Evolutionary conservation across 2,797 vertebrate genomes (phyloP).

Genomic region (Channallabes apus): DNA sequence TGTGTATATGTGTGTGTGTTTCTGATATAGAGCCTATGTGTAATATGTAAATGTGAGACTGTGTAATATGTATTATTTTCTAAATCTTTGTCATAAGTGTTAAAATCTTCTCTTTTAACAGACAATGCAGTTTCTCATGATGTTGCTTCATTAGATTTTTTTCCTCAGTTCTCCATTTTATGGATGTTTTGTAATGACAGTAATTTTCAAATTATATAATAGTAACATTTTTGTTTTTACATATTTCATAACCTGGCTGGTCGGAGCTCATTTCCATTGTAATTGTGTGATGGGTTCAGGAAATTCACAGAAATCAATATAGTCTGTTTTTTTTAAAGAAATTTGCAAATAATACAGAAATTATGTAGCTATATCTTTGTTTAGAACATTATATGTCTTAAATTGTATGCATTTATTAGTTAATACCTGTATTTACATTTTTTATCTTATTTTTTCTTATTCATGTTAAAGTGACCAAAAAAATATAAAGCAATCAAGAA

Average conservation of each 20-base stretch:
- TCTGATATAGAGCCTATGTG: background rate
- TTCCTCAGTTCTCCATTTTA: background rate
- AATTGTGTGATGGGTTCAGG: background rate
- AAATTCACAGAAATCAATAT: background rate
- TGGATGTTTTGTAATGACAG: background rate
- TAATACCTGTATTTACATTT: background rate
- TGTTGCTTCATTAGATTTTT: background rate
- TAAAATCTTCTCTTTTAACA: background rate
- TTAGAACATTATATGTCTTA: background rate
- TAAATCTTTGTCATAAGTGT: too few relatives aligned
- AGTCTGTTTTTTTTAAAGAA: background rate
- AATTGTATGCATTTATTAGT: background rate
- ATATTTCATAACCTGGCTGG: background rate
- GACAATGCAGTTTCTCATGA: background rate
- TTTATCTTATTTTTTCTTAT: background rate
- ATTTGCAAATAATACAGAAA: background rate
- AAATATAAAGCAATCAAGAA: background rate
- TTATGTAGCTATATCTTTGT: background rate
- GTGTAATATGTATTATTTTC: too few relatives aligned
- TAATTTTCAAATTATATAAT: background rate
- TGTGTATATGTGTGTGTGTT: background rate
- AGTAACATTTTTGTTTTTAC: background rate
- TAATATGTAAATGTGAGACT: too few relatives aligned
- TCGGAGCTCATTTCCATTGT: background rate
- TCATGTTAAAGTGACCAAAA: background rate